phyloP scores from a whole-genome alignment of 2,888 invertebrate species.

The Luperina testacea region DNA sequence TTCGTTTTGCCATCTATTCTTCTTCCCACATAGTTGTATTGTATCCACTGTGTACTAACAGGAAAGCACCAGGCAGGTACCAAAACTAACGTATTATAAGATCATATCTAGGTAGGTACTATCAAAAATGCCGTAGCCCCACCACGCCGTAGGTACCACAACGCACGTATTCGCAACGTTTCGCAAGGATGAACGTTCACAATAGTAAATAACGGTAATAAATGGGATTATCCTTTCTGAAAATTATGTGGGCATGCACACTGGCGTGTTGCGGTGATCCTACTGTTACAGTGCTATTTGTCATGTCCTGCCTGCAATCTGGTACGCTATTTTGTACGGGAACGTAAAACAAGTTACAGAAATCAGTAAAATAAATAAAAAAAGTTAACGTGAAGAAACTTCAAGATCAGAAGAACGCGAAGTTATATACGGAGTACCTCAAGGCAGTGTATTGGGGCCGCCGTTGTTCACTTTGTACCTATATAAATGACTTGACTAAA shows the following conservation, averaged over 20 bases:
- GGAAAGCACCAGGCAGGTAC: neutral
- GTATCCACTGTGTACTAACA: neutral
- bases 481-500: no score
- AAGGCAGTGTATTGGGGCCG: no score
- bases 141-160: neutral
- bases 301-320: slow-evolving; percentile 25
- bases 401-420: no score
- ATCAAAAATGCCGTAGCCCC: neutral
- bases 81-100: neutral
- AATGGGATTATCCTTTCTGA: slow-evolving; percentile 53
- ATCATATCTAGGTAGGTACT: neutral
- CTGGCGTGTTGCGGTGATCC: slow-evolving; percentile 40
- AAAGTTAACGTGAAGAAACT: no score
- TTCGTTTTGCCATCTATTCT: neutral
- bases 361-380: no score
- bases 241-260: slow-evolving; percentile 49
- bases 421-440: no score
- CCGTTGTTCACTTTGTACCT: no score
- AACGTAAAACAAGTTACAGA: neutral
- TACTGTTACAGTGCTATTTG: slow-evolving; percentile 35
- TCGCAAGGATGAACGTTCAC: slow-evolving; percentile 42
- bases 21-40: neutral
- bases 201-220: slow-evolving; percentile 54
- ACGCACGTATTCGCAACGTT: slow-evolving; percentile 12
- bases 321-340: neutral